Conservation (phyloP, 2,113 vertebrate species). For the Dicentrarchus labrax region DNA sequence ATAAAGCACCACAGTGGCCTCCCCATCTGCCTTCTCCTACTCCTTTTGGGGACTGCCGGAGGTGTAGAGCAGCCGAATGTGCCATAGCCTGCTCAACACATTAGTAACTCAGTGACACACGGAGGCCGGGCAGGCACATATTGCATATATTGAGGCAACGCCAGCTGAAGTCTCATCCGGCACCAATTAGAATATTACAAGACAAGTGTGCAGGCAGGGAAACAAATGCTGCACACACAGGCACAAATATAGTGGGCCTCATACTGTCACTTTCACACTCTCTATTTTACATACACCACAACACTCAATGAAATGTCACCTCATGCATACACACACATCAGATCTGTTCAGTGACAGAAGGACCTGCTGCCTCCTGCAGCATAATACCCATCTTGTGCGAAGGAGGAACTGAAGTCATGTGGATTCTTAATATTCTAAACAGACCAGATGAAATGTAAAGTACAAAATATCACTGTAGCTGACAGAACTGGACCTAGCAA, state of each 20-base stretch:
- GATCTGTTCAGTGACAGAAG: slow-evolving; percentile 24
- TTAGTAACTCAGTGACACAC: slow-evolving; percentile 61
- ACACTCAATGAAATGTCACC: slow-evolving; percentile 44
- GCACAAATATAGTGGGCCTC: slow-evolving; percentile 28
- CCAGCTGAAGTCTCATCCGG: slow-evolving; percentile 36
- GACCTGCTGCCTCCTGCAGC: slow-evolving; percentile 22
- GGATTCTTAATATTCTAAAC: background rate
- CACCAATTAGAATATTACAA: slow-evolving; percentile 55
- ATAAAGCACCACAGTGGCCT: slow-evolving; percentile 52
- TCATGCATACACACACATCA: background rate
- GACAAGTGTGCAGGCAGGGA: slow-evolving; percentile 17
- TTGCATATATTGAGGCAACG: slow-evolving; percentile 39
- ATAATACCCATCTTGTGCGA: slow-evolving; percentile 23
- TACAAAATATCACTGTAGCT: background rate
- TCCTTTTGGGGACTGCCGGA: slow-evolving; percentile 50
- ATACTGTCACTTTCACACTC: slow-evolving; percentile 4
- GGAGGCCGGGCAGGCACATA: slow-evolving; percentile 9
- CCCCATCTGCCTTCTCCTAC: slow-evolving; percentile 59
- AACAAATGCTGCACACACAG: slow-evolving; percentile 32
- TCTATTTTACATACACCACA: slow-evolving; percentile 39
- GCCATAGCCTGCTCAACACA: slow-evolving; percentile 50
- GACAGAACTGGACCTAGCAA: slow-evolving; percentile 10
- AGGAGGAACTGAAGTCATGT: slow-evolving; percentile 32
- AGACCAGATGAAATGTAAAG: background rate
- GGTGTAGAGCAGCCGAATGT: slow-evolving; percentile 41